Base-by-base conservation (phyloP, 1,140 invertebrate species). In the Phocides pigmalion region DNA sequence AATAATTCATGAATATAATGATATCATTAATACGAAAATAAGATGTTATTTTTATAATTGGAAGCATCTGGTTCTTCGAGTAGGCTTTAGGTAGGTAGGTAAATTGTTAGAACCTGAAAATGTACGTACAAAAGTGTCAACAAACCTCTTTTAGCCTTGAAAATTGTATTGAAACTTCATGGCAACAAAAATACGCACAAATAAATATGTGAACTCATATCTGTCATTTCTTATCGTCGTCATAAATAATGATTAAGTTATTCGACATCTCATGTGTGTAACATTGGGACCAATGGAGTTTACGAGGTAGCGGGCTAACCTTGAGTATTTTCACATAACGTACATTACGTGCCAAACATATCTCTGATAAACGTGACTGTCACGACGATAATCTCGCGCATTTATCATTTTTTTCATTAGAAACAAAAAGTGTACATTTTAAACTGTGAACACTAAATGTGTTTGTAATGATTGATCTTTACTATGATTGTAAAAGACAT, bases 341-440 rank as follows among this genome's bases (percentile, higher is more conserved):
- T 61, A 66, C 66, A 47, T 17, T 47, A 68, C 54, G 69, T 72
- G 74, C 76, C 66, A 75, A 72, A 70, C 50, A 32, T 68, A 72
- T 70, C 63, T 64, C 16, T 58, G 70, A 75, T 74, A 78, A 74
- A 70, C 59, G 59, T 72, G 56, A 71, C 61, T 68, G 42, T 67
- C 50, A 61, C 64, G 19, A 22, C 25, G 62, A 70, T 74, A 71
- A 76, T 72, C 66, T 66, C 65, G 15, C 14, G 4, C 51, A 56
- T 64, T 54, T 64, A 53, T 63, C 37, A 20, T 62, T 62, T 51
- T 62, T 62, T 51, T 35, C 20, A 50, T 46, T 54, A 28, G 35
- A 6, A 41, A 42, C 39, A 41, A 54, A 54, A 54, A 41, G 4
- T 41, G 41, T 44, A 5, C 19, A 17, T 17, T 17, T 9, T 14